Evolutionary conservation across 2,113 vertebrate species (phyloP).

Genomic region (Himantopus leucocephalus): DNA sequence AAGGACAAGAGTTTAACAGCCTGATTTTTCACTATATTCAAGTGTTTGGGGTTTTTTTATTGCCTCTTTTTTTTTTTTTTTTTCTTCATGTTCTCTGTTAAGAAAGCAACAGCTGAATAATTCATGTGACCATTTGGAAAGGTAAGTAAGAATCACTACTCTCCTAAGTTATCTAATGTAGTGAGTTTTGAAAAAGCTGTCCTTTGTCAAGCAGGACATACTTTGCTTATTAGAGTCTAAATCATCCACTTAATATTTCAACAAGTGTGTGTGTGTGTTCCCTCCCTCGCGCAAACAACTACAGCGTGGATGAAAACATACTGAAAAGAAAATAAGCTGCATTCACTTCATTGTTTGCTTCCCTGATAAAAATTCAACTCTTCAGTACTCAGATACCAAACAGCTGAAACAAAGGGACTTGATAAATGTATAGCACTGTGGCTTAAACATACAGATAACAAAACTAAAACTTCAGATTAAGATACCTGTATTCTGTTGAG

Average conservation of each 20-base stretch:
- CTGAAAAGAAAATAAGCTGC: neutral
- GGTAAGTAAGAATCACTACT: neutral
- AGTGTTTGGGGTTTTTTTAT: neutral
- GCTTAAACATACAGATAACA: neutral
- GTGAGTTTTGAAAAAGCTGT: neutral
- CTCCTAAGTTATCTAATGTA: neutral
- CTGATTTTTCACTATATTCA: slow-evolving; percentile 36
- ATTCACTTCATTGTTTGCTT: neutral
- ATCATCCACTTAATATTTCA: neutral
- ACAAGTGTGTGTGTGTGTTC: neutral
- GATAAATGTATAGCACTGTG: neutral
- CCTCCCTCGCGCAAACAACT: neutral
- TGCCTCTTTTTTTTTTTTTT: no score
- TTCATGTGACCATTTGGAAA: slow-evolving; percentile 43
- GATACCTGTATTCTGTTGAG: slow-evolving; percentile 96
- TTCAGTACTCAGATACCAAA: neutral
- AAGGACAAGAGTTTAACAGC: slow-evolving; percentile 20
- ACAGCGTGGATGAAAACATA: neutral
- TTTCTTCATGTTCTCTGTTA: neutral
- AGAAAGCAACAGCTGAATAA: slow-evolving; percentile 8
- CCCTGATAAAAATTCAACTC: neutral
- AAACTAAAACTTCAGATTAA: neutral
- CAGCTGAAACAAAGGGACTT: neutral
- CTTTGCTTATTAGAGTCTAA: neutral
- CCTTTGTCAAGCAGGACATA: neutral